Evolutionary conservation across 2,113 vertebrate species (phyloP).

Genomic region (Grallaria varia): DNA sequence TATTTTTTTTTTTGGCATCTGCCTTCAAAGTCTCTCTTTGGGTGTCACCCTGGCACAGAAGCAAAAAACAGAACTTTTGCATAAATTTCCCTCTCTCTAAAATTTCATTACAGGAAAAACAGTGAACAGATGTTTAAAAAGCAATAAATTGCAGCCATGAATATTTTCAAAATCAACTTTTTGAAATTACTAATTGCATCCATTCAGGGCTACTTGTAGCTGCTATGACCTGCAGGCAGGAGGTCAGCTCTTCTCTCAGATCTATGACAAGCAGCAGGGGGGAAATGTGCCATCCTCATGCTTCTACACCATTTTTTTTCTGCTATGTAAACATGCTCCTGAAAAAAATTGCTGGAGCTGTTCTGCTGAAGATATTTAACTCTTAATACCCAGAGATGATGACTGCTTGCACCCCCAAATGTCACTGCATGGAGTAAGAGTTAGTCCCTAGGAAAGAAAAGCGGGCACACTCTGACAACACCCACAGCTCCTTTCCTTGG

Average conservation of each 20-base stretch:
- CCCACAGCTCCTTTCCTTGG: background rate
- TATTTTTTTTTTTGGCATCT: background rate
- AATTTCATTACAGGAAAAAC: background rate
- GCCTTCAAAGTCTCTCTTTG: background rate
- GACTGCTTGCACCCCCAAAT: background rate
- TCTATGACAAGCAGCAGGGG: background rate
- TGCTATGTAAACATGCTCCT: background rate
- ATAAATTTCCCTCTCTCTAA: background rate
- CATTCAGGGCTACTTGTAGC: background rate
- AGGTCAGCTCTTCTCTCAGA: background rate
- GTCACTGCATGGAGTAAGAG: accelerated
- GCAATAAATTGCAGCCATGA: background rate
- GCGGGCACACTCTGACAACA: background rate
- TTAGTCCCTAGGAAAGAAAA: background rate
- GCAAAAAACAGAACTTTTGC: background rate
- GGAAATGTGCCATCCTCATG: background rate
- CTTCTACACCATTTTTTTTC: background rate
- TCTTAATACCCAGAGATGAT: accelerated
- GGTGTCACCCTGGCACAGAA: background rate
- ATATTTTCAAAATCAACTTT: background rate
- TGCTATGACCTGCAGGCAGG: background rate
- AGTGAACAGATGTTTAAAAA: background rate
- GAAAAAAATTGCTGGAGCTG: background rate
- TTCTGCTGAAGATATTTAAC: background rate
- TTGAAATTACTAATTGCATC: background rate